Base-by-base conservation (phyloP, 2,113 vertebrate species). In the Cottus gobio region DNA sequence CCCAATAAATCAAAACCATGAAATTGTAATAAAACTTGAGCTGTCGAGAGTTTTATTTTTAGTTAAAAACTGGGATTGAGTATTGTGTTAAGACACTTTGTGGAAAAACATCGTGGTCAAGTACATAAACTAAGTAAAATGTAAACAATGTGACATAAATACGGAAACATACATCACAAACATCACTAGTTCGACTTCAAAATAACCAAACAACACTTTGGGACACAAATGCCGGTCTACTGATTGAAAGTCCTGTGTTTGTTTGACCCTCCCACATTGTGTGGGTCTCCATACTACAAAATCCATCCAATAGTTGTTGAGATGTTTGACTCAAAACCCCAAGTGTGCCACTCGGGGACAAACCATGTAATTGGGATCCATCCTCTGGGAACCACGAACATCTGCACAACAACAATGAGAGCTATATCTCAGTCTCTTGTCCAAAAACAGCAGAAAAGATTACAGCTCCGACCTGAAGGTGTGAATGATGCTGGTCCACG, bases 1-100 rank as follows among this genome's bases (percentile, higher is more conserved):
- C n/a, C 50, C 26, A 71, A 73, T 78, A 73, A 80, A 77, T 3
- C 15, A 42, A 64, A 68, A 71, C 16, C 42, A 69, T 52, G 18
- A 76, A 66, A 65, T 78, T 85, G 39, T 76, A 30, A 82, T 70
- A 85, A 46, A 56, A 8, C 3, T 0, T 6, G 22, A 42, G 2
- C 7, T 57, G 50, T 60, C 20, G 5, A 15, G n/a, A 10, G 30
- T 71, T 30, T 31, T 56, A 12, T 9, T 61, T 3, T 24, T 7
- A 34, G 46, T 20, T 31, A 66, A 24, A 57, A 58, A 4, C 24
- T 44, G 26, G 34, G 46, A 65, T 31, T n/a, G 13, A 28, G 54
- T 57, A 13, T 48, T 48, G 64, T 48, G 42, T 4, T 20, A 13
- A n/a, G n/a, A 37, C 36, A 37, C 36, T 42, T 42, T 42, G 11